Evolutionary conservation across 2,888 invertebrate genomes (phyloP), one percentile per base, ranked within the genome.

Genomic region (Lomographa bimaculata): DNA sequence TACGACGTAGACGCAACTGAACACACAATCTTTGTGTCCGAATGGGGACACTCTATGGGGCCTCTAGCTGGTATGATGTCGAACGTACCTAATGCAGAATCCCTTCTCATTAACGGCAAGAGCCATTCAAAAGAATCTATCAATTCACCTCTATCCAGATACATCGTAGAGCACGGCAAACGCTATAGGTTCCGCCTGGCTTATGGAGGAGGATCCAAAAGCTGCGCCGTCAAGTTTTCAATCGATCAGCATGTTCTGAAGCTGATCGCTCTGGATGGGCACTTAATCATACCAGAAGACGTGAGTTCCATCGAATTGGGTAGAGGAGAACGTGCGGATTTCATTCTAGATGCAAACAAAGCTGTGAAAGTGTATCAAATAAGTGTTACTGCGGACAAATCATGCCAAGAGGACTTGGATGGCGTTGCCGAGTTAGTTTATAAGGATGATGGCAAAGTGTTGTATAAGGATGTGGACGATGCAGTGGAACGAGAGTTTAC

Each of bases 311-410:
- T 94, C 20, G 89, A 86, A 32, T 60, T 94, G 16, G 90, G 91
- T 2, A 91, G 92, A 79, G 96, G 95, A 1, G 96, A 96, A 72
- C 89, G 95, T 32, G 91, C 92, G 5, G 96, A 96, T 74, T 93
- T 96, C 56, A 89, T 96, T 33, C 56, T 96, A 36, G 90, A 91
- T 35, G 92, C 95, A 5, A 90, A 90, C 57, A 91, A 89, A 62
- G 72, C 75, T 11, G 67, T 84, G 1, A 90, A 89, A 7, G 83
- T 86, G 1, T 95, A 95, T 63, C 91, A 91, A 82, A 89, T 95
- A 38, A 90, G 82, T 57, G 91, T 91, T 7, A 59, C 75, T 24
- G 90, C 90, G 0, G 86, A 90, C 8, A 82, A 83, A 29, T 76
- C 80, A 43, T 91, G 91, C 44, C 90, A 89, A 32, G 79, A 81